phyloP scores from a whole-genome alignment of 2,888 invertebrate species.

The Cremastobaeus sp. region DNA sequence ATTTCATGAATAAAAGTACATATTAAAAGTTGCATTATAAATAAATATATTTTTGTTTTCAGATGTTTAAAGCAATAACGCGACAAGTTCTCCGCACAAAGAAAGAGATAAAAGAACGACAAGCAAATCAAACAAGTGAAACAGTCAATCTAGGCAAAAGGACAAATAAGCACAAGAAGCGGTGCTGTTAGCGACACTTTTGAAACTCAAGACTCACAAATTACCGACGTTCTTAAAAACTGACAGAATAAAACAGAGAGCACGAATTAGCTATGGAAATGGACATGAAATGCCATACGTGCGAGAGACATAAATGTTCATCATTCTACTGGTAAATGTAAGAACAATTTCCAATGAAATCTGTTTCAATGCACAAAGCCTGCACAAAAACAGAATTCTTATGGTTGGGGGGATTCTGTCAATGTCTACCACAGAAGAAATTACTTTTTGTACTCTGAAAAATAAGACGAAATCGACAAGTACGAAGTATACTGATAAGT shows the following conservation, averaged over 20 bases:
- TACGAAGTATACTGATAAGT: slow-evolving; percentile 6
- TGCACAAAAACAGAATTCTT: slow-evolving; percentile 52
- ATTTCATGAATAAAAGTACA: too few relatives aligned
- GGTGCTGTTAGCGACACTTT: slow-evolving; percentile 74
- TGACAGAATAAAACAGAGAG: slow-evolving; percentile 66
- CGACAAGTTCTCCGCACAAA: slow-evolving; percentile 91
- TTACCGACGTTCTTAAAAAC: slow-evolving; percentile 56
- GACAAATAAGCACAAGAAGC: slow-evolving; percentile 80
- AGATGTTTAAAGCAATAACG: slow-evolving; percentile 87
- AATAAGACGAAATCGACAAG: not conserved
- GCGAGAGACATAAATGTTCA: slow-evolving; percentile 63
- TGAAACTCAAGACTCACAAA: slow-evolving; percentile 8
- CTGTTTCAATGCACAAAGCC: slow-evolving; percentile 56
- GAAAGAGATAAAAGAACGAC: slow-evolving; percentile 87
- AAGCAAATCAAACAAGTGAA: slow-evolving; percentile 83
- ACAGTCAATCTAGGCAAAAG: slow-evolving; percentile 86
- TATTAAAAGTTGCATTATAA: too few relatives aligned
- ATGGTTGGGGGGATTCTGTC: slow-evolving; percentile 1
- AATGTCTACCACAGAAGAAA: not conserved
- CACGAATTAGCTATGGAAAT: slow-evolving; percentile 64
- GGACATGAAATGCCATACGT: slow-evolving; percentile 67
- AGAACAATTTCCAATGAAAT: slow-evolving; percentile 24
- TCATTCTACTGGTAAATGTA: slow-evolving; percentile 64
- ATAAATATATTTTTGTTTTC: slow-evolving; percentile 60
- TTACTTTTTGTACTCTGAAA: slow-evolving; percentile 10